Percentiles rank a stretch among this genome's conserved stretches.
Conservation (phyloP, 2,888 invertebrate genomes). For the Panorpa germanica region DNA sequence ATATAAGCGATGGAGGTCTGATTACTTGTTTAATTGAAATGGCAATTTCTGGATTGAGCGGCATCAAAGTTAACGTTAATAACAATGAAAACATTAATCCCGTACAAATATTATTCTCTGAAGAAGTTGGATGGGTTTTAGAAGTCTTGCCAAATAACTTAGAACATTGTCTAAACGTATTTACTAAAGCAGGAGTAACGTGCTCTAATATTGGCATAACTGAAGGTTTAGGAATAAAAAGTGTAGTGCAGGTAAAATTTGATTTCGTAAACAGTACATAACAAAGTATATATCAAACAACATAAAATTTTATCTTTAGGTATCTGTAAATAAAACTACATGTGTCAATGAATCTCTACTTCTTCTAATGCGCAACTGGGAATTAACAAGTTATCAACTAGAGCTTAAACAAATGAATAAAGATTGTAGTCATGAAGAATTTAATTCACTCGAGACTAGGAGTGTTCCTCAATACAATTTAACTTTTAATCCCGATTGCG, state of each 20-base stretch:
- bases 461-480: slow-evolving; percentile 53
- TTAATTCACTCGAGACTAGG: slow-evolving; percentile 42
- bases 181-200: slow-evolving; percentile 36
- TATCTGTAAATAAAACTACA: too few relatives aligned
- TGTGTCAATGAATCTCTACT: too few relatives aligned
- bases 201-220: slow-evolving; percentile 50
- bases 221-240: slow-evolving; percentile 42
- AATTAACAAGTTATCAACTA: slow-evolving; percentile 82
- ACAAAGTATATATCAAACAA: slow-evolving; percentile 37
- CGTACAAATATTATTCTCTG: slow-evolving; percentile 57
- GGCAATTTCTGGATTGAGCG: slow-evolving; percentile 85
- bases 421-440: slow-evolving; percentile 64
- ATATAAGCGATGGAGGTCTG: slow-evolving; percentile 92
- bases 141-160: slow-evolving; percentile 43
- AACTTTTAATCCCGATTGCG: slow-evolving; percentile 45
- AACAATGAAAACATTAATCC: slow-evolving; percentile 29
- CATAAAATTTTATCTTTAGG: too few relatives aligned
- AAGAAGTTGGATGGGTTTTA: slow-evolving; percentile 72
- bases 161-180: slow-evolving; percentile 36
- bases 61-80: slow-evolving; percentile 43
- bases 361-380: too few relatives aligned
- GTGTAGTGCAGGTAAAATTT: slow-evolving; percentile 26
- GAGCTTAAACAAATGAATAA: slow-evolving; percentile 72
- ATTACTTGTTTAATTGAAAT: slow-evolving; percentile 82
- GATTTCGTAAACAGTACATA: slow-evolving; percentile 32